Evolutionary conservation across 1,140 invertebrate species (phyloP), one percentile per base, ranked within the genome.

Genomic region (Caenorhabditis tropicalis): DNA sequence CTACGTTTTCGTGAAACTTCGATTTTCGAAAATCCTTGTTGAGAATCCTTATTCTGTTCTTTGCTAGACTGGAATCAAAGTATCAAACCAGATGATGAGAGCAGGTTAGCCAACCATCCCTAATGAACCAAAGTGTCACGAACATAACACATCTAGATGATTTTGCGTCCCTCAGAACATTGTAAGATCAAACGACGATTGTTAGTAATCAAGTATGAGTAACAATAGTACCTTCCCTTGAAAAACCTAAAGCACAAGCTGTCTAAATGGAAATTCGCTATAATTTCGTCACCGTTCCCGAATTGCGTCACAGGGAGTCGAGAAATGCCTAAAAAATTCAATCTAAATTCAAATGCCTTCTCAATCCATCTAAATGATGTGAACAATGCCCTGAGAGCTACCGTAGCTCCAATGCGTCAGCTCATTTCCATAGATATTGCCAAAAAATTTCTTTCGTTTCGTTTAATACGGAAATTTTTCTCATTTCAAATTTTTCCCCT

Each of bases 331-430:
- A 46, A 19, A 24, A 74, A 65, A 65, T 3, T 7, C 65, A 74
- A 74, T 74, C 36, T 74, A 74, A 46, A 74, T 74, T 74, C 65
- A 74, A 74, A 74, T 74, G 43, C n/a, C 24, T 43, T 74, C 33
- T 31, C 10, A 65, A 16, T 65, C 16, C 12, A 16, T 36, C 29
- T 19, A 65, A 65, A 16, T 65, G 29, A 33, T 16, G 31, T 19
- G 31, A 65, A 74, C 19, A 10, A n/a, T 4, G 3, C 53, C 29
- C 24, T 27, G 5, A 12, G 24, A 10, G 21, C 21, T 10, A 56
- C 53, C 9, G 53, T 56, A 56, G 53, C 4, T 9, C 10, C 15
- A 24, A 56, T 27, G 53, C 2, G 53, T 27, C 53, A 27, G 5
- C 24, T 56, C 53, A 56, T 56, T 56, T 56, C 21, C 53, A 56